Conservation (phyloP, 1,140 invertebrate species). For the Bombyx mandarina region DNA sequence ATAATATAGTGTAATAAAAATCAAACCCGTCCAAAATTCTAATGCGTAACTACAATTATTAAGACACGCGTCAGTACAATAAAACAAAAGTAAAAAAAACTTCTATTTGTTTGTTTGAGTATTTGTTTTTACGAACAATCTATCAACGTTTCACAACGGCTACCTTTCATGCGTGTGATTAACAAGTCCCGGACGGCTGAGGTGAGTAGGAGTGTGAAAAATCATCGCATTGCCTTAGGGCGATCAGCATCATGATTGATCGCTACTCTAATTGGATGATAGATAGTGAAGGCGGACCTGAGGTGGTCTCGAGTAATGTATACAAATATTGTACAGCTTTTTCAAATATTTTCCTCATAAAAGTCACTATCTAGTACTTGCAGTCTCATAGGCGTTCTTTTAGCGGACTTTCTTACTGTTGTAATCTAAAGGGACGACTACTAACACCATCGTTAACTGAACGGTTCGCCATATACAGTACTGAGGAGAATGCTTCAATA, state of each 20-base stretch:
- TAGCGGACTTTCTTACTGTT: too few species aligned
- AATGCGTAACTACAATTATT: not conserved
- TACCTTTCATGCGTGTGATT: constrained; percentile 46
- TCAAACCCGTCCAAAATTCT: not conserved
- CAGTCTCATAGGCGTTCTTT: too few species aligned
- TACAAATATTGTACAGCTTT: too few species aligned
- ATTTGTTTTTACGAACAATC: constrained; percentile 12
- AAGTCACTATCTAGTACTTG: too few species aligned
- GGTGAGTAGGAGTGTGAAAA: constrained; percentile 49
- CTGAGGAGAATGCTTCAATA: too few species aligned
- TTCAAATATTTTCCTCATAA: too few species aligned
- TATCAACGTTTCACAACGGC: constrained; percentile 20
- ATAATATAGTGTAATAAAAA: too few species aligned
- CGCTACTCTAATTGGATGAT: constrained; percentile 75
- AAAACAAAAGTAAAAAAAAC: not conserved
- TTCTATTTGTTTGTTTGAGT: not conserved
- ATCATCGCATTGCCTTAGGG: constrained; percentile 51
- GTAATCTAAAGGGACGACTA: too few species aligned
- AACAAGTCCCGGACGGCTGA: constrained; percentile 46
- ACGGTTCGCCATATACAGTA: too few species aligned
- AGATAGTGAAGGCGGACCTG: constrained; percentile 52
- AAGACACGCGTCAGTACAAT: not conserved
- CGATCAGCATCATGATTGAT: constrained; percentile 74
- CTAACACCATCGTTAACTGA: too few species aligned
- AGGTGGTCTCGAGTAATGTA: not conserved